Base-by-base conservation (phyloP, 2,797 vertebrate genomes). In the Holocentrus rufus region DNA sequence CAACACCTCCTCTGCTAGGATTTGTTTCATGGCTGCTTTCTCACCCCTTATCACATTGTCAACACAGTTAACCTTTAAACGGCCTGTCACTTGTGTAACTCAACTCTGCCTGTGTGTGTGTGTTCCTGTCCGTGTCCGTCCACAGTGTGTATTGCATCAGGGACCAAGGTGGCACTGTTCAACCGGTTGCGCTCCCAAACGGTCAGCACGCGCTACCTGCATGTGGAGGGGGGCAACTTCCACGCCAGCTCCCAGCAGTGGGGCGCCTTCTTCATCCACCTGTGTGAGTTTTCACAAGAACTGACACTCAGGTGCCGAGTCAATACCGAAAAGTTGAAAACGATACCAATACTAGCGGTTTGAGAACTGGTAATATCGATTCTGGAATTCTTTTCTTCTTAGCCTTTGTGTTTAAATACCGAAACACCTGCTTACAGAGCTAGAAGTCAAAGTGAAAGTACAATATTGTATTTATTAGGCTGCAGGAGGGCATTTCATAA, bases 181-280 rank as follows among this genome's bases (percentile, higher is more conserved):
- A 99, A 99, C 92, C 94, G 98, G 77, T 95, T 99, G 85, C 95
- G 98, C 82, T 99, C 98, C 59, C 98, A 99, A 92, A 99, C 98
- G 11, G 98, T 99, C 92, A 99, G 98, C 91, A 99, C 98, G 54
- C 95, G 98, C 88, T 99, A 99, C 86, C 95, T 99, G 71, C 98
- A 99, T 44, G 98, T 99, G 84, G 98, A 99, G 94, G 98, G 98
- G 27, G 98, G 98, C 47, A 99, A 99, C 90, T 99, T 99, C 74
- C 98, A 99, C 75, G 97, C 98, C 93, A 99, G 98, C 91, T 99
- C 98, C 79, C 98, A 98, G 65, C 97, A 99, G 85, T 99, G 98
- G 98, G 98, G 97, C 88, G 97, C 98, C 7, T 99, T 99, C 92
- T 98, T 94, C 92, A 99, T 99, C 92, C 98, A 99, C 89, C 95